Base-by-base conservation (phyloP, 2,113 vertebrate species). In the Coptodon bakossiorum region DNA sequence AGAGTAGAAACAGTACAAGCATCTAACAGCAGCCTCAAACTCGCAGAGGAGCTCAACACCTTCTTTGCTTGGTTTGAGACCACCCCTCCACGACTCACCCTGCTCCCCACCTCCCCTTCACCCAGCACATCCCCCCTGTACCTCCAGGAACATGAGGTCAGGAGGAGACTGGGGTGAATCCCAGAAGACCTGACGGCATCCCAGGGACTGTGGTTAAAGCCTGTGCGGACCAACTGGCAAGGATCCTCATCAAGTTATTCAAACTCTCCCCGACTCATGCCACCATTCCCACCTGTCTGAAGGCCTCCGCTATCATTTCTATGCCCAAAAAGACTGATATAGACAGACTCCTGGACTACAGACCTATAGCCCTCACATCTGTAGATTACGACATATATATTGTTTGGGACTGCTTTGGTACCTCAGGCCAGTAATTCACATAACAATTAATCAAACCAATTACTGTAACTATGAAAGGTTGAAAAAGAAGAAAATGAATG, bases 221-320 rank as follows among this genome's bases (percentile, higher is more conserved):
- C 31, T 38, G 61, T n/a, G 17, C 1, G 0, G 0, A 66, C 17
- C 31, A 66, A 12, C 31, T 66, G 31, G 31, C 17, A 7, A 17
- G 6, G 17, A 66, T 66, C 61, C 31, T 66, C 31, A 38, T 36
- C 61, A n/a, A 17, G 61, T 36, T 66, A 38, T 66, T 66, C 31
- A 66, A 38, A 66, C 61, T 38, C 61, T 2, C 17, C 61, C 4
- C 7, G 61, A 13, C 61, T 38, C 34, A 38, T 66, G 17, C 0
- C 31, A 38, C 34, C 4, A 0, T 66, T n/a, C 61, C 4, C 19
- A 66, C 1, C 19, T 66, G 61, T n/a, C 61, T 38, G 19, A 66
- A 38, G 34, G 61, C 10, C 0, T 66, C 61, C 0, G 0, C 61
- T 66, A 66, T 66, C 34, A 38, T 66, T 0, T n/a, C 61, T 38